Evolutionary conservation across 2,888 invertebrate species (phyloP).

Genomic region (Callyntrura guangdongensis): DNA sequence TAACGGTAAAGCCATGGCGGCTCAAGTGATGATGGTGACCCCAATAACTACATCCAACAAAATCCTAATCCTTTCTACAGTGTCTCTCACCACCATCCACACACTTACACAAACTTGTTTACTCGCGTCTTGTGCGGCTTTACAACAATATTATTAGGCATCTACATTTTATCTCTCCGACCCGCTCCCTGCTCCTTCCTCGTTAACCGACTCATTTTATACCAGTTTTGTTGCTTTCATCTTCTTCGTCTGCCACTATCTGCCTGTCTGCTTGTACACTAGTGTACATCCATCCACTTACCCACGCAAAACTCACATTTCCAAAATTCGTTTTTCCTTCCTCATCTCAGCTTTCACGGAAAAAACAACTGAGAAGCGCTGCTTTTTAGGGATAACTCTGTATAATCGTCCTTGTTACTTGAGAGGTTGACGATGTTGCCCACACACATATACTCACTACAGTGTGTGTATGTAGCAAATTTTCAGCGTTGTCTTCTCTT

Average conservation of each 20-base stretch:
- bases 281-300: background rate
- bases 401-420: conserved; percentile 67
- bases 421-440: conserved; percentile 21
- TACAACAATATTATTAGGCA: conserved; percentile 35
- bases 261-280: too few relatives aligned
- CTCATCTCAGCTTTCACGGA: conserved; percentile 56
- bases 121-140: background rate
- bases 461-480: conserved; percentile 3
- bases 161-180: conserved; percentile 31
- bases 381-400: background rate
- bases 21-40: conserved; percentile 64
- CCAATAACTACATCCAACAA: conserved; percentile 64
- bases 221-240: background rate
- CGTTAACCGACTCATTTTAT: conserved; percentile 43
- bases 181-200: conserved; percentile 18
- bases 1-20: background rate
- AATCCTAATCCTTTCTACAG: conserved; percentile 55
- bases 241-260: background rate
- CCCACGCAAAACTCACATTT: background rate
- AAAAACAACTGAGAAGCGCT: conserved; percentile 1
- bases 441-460: background rate
- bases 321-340: conserved; percentile 20
- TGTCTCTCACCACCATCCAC: background rate
- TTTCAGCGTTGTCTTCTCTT: background rate
- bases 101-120: conserved; percentile 34